These are phyloP conservation scores for Varanus komodoensis DNA, from an alignment of 2,113 vertebrate species.

Conservation along the genomic window DNA sequence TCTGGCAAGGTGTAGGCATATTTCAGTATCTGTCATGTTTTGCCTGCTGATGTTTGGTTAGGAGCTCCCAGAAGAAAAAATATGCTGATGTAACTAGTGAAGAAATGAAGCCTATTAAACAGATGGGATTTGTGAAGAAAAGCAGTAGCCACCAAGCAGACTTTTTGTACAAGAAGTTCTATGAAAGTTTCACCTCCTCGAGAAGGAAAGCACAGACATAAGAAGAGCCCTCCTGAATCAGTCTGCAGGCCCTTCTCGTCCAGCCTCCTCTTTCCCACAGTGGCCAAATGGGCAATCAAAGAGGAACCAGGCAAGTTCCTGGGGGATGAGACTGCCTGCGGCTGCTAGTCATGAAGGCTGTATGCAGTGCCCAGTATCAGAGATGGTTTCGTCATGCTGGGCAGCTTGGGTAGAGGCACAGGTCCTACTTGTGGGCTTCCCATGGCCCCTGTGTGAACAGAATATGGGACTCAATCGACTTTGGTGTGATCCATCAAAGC, in stretches of 20 bases:
- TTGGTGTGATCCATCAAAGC: too few species aligned
- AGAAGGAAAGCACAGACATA: slow-evolving; percentile 23
- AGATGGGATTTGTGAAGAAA: slow-evolving; percentile 33
- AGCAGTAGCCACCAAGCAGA: neutral
- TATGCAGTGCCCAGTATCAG: too few species aligned
- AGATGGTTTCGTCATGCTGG: too few species aligned
- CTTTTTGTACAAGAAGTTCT: slow-evolving; percentile 42
- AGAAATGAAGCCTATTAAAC: slow-evolving; percentile 42
- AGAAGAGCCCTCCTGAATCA: neutral
- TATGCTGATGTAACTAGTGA: slow-evolving; percentile 33
- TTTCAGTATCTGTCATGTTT: slow-evolving; percentile 28
- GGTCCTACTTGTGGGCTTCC: too few species aligned
- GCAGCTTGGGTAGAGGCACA: too few species aligned
- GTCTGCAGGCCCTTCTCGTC: neutral
- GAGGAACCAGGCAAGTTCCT: too few species aligned
- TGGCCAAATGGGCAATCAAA: too few species aligned
- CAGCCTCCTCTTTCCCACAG: too few species aligned
- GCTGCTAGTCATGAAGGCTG: too few species aligned
- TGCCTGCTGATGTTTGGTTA: slow-evolving; percentile 18
- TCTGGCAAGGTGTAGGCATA: neutral
- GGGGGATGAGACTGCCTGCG: too few species aligned
- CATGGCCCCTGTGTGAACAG: too few species aligned
- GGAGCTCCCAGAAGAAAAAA: slow-evolving; percentile 14
- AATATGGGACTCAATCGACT: too few species aligned
- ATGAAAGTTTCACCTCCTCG: slow-evolving; percentile 17